These are phyloP conservation scores for Eptatretus atami DNA, from an alignment of 2,797 vertebrate genomes.

Conservation along the genomic window DNA sequence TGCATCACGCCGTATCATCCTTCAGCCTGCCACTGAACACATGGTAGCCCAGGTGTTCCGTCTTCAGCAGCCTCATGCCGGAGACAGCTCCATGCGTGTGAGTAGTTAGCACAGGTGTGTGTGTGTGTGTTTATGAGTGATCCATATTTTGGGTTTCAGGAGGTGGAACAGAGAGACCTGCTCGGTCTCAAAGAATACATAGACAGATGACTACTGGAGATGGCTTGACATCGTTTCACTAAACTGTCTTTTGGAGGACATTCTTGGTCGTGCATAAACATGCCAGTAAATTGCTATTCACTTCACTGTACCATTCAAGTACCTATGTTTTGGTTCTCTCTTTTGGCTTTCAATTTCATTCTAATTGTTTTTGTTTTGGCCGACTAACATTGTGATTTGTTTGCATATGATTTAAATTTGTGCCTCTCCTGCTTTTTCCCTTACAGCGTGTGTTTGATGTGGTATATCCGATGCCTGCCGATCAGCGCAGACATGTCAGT, in stretches of 20 bases:
- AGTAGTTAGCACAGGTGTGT: slow-evolving; percentile 12
- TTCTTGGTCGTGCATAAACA: no score
- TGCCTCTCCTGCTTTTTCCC: not conserved
- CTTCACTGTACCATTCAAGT: no score
- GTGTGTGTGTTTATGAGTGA: no score
- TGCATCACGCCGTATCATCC: slow-evolving; percentile 69
- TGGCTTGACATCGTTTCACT: no score
- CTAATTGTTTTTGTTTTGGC: slow-evolving; percentile 9
- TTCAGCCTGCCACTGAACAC: slow-evolving; percentile 89
- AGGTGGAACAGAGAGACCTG: no score
- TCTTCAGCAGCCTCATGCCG: slow-evolving; percentile 76
- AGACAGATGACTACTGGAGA: no score
- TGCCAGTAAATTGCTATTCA: no score
- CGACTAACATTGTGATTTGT: slow-evolving; percentile 6
- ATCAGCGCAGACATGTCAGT: slow-evolving; percentile 87
- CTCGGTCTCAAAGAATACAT: no score
- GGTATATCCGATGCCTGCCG: slow-evolving; percentile 87
- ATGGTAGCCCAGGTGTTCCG: slow-evolving; percentile 99
- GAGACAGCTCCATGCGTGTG: slow-evolving; percentile 89
- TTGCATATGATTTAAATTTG: not conserved
- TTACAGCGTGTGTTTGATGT: slow-evolving; percentile 75
- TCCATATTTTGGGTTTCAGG: no score
- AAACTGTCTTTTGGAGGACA: no score
- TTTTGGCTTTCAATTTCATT: not conserved
- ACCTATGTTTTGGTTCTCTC: no score